Conservation (phyloP, 2,888 invertebrate species). For the Plagiodera versicolora region DNA sequence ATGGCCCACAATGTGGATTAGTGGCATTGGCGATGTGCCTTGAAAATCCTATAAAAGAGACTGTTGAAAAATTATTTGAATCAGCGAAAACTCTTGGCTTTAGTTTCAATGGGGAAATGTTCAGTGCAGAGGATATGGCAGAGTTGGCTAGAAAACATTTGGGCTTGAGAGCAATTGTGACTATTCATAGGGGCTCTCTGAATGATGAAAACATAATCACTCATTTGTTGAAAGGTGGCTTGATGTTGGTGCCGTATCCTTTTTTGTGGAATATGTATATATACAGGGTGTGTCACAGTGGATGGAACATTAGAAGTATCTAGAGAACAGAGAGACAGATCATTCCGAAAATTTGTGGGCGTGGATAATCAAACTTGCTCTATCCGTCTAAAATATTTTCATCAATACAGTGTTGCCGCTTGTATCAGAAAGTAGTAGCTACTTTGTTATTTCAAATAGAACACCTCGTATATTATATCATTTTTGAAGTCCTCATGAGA, state of each 20-base stretch:
- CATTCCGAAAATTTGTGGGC: too few relatives aligned
- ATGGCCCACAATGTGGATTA: constrained; percentile 81
- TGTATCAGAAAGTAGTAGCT: too few relatives aligned
- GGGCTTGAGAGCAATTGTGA: constrained; percentile 56
- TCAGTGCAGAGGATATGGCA: constrained; percentile 73
- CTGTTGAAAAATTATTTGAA: constrained; percentile 60
- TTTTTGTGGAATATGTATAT: constrained; percentile 35
- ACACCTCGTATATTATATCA: too few relatives aligned
- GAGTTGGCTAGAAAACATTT: constrained; percentile 63
- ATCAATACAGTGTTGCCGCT: too few relatives aligned
- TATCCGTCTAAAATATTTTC: too few relatives aligned
- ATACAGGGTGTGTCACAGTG: too few relatives aligned
- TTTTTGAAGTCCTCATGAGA: too few relatives aligned
- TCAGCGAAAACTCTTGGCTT: constrained; percentile 66
- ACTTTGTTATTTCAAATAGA: too few relatives aligned
- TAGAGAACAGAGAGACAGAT: too few relatives aligned
- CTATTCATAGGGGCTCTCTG: constrained; percentile 54
- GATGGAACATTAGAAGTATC: too few relatives aligned
- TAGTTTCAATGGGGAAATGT: constrained; percentile 88
- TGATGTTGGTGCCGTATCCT: constrained; percentile 60
- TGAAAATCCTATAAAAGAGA: constrained; percentile 61
- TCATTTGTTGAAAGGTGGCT: constrained; percentile 51
- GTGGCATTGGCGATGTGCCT: constrained; percentile 84
- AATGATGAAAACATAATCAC: constrained; percentile 53
- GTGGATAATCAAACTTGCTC: too few relatives aligned